Evolutionary conservation across 1,140 invertebrate species (phyloP).

Genomic region (Rhizoglyphus robini): DNA sequence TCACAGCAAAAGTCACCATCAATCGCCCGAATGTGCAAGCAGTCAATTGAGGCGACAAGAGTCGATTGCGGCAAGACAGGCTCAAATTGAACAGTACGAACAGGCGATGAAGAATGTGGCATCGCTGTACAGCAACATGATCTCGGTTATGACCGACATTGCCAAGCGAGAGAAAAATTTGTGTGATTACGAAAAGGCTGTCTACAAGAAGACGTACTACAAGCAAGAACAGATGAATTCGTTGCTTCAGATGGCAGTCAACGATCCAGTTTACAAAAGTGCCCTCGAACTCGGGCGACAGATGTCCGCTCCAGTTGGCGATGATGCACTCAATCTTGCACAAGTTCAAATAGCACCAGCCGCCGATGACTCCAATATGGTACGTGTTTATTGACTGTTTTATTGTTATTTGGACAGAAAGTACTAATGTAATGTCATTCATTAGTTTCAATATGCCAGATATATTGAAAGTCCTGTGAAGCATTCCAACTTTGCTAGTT

Average conservation of each 20-base stretch:
- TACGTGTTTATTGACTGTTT: too few relatives aligned
- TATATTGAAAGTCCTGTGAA: too few relatives aligned
- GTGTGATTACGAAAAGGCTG: conserved; percentile 1
- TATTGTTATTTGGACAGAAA: too few relatives aligned
- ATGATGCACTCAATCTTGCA: too few relatives aligned
- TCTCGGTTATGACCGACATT: neutral
- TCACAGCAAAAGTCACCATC: too few relatives aligned
- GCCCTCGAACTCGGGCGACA: neutral
- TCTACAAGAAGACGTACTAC: neutral
- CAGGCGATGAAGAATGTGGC: neutral
- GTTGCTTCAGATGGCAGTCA: neutral
- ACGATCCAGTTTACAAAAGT: conserved; percentile 11
- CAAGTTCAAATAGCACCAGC: too few relatives aligned
- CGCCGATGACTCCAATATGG: too few relatives aligned
- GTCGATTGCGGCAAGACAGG: neutral
- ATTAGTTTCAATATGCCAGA: too few relatives aligned
- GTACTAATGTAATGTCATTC: too few relatives aligned
- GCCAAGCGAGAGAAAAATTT: neutral
- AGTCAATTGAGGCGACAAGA: neutral
- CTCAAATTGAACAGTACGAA: neutral
- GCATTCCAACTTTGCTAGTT: too few relatives aligned
- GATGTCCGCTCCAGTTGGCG: neutral
- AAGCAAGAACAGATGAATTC: neutral
- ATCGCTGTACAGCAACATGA: neutral
- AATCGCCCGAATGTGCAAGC: too few relatives aligned